Percentiles rank a stretch among this genome's conserved stretches.
phyloP scores from a whole-genome alignment of 2,113 vertebrate species.

The Agapornis roseicollis region DNA sequence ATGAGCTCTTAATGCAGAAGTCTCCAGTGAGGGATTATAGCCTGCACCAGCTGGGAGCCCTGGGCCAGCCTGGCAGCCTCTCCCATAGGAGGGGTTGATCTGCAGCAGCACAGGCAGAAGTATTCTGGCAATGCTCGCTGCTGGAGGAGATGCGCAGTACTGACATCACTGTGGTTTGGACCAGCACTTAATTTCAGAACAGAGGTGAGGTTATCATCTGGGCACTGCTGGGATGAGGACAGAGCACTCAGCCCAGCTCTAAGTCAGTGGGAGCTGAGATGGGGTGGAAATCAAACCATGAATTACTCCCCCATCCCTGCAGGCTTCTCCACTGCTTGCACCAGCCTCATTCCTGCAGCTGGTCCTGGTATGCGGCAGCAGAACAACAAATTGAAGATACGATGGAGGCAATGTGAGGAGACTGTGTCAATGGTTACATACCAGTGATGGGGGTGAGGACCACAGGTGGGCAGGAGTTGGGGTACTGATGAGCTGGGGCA shows the following conservation, averaged over 20 bases:
- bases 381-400: neutral
- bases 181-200: neutral
- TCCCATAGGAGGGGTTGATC: neutral
- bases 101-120: neutral
- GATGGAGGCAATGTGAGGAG: neutral
- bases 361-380: neutral
- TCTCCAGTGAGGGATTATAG: neutral
- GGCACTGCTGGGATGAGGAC: neutral
- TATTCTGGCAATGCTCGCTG: neutral
- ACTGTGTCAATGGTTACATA: neutral
- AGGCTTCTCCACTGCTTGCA: neutral
- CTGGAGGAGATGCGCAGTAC: rapidly evolving
- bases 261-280: neutral
- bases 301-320: neutral
- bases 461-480: rapidly evolving
- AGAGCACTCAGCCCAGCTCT: neutral
- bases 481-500: neutral
- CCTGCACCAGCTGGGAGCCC: neutral
- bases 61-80: neutral
- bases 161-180: neutral
- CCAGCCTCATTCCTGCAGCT: neutral
- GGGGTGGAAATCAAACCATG: neutral
- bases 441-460: neutral
- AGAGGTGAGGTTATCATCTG: neutral
- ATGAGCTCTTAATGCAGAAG: neutral